phyloP scores from a whole-genome alignment of 2,113 vertebrate genomes.

The Peromyscus californicus region DNA sequence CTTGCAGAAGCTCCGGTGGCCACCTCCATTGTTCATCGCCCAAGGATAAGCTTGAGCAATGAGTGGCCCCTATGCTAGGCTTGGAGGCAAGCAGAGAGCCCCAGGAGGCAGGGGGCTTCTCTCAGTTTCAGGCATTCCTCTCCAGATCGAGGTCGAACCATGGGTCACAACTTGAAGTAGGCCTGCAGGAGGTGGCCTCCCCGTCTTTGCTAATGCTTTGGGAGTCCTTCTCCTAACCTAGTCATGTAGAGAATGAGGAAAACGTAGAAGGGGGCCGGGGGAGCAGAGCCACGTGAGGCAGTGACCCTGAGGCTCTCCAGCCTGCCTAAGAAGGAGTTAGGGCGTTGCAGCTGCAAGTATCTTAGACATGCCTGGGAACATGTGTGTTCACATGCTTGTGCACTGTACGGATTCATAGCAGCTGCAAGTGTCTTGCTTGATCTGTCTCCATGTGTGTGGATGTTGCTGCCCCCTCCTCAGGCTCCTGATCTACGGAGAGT shows the following conservation, averaged over 20 bases:
- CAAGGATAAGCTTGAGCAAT: neutral
- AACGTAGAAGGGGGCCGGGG: accelerated
- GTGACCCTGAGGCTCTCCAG: neutral
- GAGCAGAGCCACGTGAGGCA: neutral
- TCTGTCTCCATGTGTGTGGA: neutral
- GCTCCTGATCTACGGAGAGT: slow-evolving; percentile 97
- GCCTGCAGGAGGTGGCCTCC: neutral
- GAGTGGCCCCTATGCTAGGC: neutral
- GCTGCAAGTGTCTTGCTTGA: neutral
- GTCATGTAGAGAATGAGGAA: too few relatives aligned
- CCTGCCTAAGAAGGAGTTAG: neutral
- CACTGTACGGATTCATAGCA: too few relatives aligned
- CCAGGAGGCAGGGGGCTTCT: neutral
- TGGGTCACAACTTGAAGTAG: neutral
- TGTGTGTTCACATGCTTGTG: neutral
- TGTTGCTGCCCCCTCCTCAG: slow-evolving; percentile 83
- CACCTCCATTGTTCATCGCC: neutral
- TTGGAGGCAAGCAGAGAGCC: neutral
- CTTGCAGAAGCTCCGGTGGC: neutral
- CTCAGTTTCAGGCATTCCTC: too few relatives aligned
- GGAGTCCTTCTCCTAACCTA: neutral
- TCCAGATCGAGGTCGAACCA: neutral
- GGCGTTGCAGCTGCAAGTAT: neutral
- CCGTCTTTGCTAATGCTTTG: accelerated
- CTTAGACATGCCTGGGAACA: too few relatives aligned